phyloP scores from a whole-genome alignment of 2,113 vertebrate species.

The Ptyas mucosa region DNA sequence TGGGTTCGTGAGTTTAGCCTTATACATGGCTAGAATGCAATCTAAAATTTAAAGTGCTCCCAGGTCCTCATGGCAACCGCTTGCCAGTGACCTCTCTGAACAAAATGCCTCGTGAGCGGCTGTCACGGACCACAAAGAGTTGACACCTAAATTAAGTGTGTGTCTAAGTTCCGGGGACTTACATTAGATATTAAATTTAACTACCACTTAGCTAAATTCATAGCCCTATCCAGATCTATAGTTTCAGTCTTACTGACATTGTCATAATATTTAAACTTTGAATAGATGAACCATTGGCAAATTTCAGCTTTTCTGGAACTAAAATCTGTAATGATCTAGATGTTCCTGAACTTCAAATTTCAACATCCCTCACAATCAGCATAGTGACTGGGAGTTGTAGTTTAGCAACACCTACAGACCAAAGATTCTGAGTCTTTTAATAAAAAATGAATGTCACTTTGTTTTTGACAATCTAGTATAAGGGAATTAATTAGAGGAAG shows the following conservation, averaged over 20 bases:
- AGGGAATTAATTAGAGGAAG: background rate
- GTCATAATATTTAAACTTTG: background rate
- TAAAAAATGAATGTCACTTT: background rate
- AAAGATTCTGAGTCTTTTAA: background rate
- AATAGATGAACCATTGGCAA: background rate
- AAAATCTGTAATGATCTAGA: background rate
- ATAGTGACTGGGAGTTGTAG: background rate
- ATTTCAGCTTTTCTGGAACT: background rate
- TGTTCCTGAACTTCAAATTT: background rate
- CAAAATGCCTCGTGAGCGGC: background rate
- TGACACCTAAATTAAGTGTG: background rate
- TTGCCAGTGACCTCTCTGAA: background rate
- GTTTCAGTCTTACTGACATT: background rate
- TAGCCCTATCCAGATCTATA: background rate
- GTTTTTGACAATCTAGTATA: background rate
- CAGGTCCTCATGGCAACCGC: background rate
- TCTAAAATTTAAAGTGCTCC: background rate
- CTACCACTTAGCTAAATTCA: background rate
- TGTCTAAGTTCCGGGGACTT: background rate
- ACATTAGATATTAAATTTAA: background rate
- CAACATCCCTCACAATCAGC: background rate
- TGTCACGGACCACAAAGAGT: background rate
- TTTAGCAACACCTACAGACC: background rate
- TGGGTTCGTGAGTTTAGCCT: conserved; percentile 26
- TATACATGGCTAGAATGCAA: background rate